These are phyloP conservation scores for Genyomyrus donnyi DNA, from an alignment of 2,113 vertebrate species.

Conservation along the genomic window DNA sequence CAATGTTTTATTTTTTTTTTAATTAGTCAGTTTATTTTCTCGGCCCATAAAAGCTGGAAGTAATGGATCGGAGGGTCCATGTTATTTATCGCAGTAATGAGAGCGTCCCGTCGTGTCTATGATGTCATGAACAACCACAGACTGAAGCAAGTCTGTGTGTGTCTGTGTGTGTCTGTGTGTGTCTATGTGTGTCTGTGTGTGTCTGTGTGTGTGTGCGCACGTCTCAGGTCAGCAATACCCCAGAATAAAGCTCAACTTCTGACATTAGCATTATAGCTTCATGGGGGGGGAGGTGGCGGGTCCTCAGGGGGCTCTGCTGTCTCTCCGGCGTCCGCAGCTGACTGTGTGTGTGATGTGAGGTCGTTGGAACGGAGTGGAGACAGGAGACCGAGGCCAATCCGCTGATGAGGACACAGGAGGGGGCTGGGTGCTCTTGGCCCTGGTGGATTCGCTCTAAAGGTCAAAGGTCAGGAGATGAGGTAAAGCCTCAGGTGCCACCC, in stretches of 20 bases:
- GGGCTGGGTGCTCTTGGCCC: neutral
- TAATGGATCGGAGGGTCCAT: neutral
- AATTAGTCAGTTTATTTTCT: neutral
- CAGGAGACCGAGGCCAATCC: neutral
- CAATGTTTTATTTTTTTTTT: neutral
- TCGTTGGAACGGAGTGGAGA: neutral
- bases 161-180: no score
- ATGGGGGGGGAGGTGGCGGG: neutral
- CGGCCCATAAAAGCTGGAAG: neutral
- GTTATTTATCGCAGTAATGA: neutral
- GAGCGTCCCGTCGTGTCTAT: neutral
- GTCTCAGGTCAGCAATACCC: neutral
- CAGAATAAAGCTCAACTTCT: neutral
- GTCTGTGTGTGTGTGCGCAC: no score
- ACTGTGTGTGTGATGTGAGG: neutral
- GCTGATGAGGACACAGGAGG: neutral
- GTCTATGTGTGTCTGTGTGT: no score
- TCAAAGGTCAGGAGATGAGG: neutral
- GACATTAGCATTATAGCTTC: neutral
- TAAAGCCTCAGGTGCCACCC: neutral
- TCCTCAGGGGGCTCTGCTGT: neutral
- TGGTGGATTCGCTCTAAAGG: neutral
- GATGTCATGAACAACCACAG: neutral
- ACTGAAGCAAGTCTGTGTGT: neutral
- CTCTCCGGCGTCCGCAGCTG: neutral